Percentiles rank a stretch among this genome's conserved stretches.
Conservation (phyloP, 2,113 vertebrate genomes). For the Cairina moschata region DNA sequence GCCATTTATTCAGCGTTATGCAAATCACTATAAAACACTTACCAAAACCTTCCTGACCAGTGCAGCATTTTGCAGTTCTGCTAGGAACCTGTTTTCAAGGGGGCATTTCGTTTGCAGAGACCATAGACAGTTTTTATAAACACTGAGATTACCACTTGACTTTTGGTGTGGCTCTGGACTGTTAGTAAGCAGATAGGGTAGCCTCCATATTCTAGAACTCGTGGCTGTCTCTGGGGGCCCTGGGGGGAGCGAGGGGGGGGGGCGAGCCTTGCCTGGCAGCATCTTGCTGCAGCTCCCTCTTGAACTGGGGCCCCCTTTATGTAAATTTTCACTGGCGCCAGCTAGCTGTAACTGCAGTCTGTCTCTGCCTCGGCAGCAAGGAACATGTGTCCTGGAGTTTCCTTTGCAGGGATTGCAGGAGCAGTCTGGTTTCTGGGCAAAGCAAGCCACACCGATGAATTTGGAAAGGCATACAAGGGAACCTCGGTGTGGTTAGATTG, state of each 20-base stretch:
- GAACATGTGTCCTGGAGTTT: conserved; percentile 75
- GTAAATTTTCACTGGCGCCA: conserved; percentile 74
- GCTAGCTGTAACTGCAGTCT: conserved; percentile 73
- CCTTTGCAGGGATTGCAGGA: conserved; percentile 30
- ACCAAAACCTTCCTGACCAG: not conserved
- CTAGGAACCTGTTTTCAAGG: not conserved
- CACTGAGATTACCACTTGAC: not conserved
- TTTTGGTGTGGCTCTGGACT: conserved; percentile 1
- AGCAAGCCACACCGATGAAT: not conserved
- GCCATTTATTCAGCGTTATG: not conserved
- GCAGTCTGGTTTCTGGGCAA: not conserved
- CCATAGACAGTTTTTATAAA: not conserved
- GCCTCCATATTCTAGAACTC: conserved; percentile 62
- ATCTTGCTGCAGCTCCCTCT: conserved; percentile 33
- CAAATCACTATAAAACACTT: not conserved
- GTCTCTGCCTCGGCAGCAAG: conserved; percentile 42
- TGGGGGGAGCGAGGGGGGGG: not conserved
- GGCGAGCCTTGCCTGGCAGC: conserved; percentile 27
- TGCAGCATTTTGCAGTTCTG: not conserved
- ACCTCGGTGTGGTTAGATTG: not conserved
- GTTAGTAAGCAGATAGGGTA: conserved; percentile 34
- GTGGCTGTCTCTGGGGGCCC: not conserved
- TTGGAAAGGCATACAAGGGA: not conserved
- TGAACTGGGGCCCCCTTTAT: conserved; percentile 68
- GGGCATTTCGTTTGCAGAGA: not conserved